phyloP scores from a whole-genome alignment of 2,797 vertebrate species.

The Peromyscus attwateri region DNA sequence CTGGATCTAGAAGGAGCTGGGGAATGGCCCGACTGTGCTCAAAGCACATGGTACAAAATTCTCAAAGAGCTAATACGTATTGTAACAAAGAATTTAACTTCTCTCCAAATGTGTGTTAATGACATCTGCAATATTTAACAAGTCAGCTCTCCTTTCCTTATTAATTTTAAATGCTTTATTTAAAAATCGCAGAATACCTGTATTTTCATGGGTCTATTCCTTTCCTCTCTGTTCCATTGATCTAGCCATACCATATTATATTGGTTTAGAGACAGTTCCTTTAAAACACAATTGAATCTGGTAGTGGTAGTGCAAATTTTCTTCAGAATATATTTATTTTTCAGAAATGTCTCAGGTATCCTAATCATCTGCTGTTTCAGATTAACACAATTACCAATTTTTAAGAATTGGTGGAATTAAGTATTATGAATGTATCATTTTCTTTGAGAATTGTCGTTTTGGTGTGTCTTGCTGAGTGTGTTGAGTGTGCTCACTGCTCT shows the following conservation, averaged over 20 bases:
- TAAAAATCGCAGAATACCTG: not conserved
- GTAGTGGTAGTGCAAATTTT: not conserved
- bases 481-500: not conserved
- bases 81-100: not conserved
- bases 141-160: not conserved
- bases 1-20: not conserved
- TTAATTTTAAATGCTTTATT: slow-evolving; percentile 44
- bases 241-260: not conserved
- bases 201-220: not conserved
- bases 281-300: slow-evolving; percentile 60
- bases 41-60: not conserved
- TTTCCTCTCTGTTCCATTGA: not conserved
- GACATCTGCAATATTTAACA: not conserved
- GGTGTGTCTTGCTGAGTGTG: not conserved
- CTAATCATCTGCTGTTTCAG: slow-evolving; percentile 37
- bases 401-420: not conserved
- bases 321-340: slow-evolving; percentile 34
- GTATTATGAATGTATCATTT: not conserved
- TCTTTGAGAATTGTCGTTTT: slow-evolving; percentile 26
- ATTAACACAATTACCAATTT: slow-evolving; percentile 26
- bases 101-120: slow-evolving; percentile 26
- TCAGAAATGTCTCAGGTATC: not conserved
- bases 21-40: not conserved
- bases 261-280: not conserved
- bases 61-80: not conserved